A percentile compares a stretch with the other conserved stretches of the same genome.
Evolutionary conservation across 2,113 vertebrate genomes (phyloP).

Genomic region (Tragulus kanchil): DNA sequence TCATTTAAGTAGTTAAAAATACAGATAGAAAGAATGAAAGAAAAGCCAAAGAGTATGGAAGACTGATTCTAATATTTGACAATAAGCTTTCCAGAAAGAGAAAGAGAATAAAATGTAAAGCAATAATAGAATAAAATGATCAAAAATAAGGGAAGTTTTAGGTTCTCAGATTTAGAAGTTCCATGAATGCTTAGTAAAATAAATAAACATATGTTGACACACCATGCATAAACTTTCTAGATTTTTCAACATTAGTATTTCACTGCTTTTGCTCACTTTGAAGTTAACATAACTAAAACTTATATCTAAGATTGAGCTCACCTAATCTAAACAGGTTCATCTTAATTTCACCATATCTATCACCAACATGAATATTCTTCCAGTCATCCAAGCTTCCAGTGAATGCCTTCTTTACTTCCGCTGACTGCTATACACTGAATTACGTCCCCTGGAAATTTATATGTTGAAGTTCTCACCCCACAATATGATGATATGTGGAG

Average conservation of each 20-base stretch:
- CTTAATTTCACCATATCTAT: not conserved
- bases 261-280: not conserved
- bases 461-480: not conserved
- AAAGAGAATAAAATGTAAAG: not conserved
- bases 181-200: not conserved
- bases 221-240: not conserved
- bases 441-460: not conserved
- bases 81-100: slow-evolving; percentile 37
- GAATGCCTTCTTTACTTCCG: not conserved
- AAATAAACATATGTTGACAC: not conserved
- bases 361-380: not conserved
- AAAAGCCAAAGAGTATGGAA: not conserved
- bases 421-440: not conserved
- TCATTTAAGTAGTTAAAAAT: slow-evolving; percentile 39
- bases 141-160: not conserved
- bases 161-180: not conserved
- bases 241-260: not conserved
- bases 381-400: not conserved
- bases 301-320: not conserved
- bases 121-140: not conserved
- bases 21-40: not conserved
- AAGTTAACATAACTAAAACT: slow-evolving; percentile 35
- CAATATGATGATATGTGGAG: not conserved
- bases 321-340: not conserved
- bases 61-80: not conserved